Percentiles rank a stretch among this genome's conserved stretches.
These are phyloP conservation scores for Cistogaster globosa DNA, from an alignment of 2,888 invertebrate species.

Conservation along the genomic window DNA sequence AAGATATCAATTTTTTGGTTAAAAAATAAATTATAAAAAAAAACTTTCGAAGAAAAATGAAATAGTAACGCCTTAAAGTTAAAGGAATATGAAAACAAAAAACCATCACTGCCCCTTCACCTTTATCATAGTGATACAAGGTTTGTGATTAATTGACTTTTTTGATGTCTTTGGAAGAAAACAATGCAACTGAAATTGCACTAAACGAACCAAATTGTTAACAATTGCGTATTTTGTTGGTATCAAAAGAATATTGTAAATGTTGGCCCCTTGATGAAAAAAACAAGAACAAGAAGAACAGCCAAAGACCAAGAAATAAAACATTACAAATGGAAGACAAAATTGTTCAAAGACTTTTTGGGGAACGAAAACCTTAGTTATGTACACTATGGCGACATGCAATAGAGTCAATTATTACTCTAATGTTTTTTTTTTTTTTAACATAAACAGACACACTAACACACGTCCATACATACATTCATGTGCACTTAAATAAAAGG, in stretches of 20 bases:
- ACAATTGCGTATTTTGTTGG: constrained; percentile 62
- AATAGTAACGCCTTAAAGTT: constrained; percentile 64
- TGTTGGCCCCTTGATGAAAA: neutral
- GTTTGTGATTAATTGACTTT: constrained; percentile 68
- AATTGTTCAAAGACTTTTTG: constrained; percentile 45
- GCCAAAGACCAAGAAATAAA: constrained; percentile 21
- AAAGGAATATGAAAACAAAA: neutral
- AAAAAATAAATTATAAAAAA: neutral
- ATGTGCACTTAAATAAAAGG: constrained; percentile 42
- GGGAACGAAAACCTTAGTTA: constrained; percentile 15
- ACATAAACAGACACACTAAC: neutral
- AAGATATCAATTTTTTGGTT: constrained; percentile 66
- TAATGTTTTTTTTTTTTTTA: constrained; percentile 51
- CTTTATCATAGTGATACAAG: constrained; percentile 38
- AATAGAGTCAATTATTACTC: constrained; percentile 70
- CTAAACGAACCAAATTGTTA: constrained; percentile 61
- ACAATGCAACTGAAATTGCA: constrained; percentile 45
- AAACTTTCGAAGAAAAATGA: constrained; percentile 54
- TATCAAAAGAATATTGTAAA: constrained; percentile 25
- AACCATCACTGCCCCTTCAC: constrained; percentile 36
- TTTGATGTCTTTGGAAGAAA: neutral
- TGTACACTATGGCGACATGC: constrained; percentile 66
- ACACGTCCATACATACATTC: neutral
- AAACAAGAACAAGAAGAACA: neutral
- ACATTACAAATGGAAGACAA: constrained; percentile 50